A percentile compares a stretch with the other conserved stretches of the same genome.
Conservation (phyloP, 2,888 invertebrate genomes). For the Acleris sparsana region DNA sequence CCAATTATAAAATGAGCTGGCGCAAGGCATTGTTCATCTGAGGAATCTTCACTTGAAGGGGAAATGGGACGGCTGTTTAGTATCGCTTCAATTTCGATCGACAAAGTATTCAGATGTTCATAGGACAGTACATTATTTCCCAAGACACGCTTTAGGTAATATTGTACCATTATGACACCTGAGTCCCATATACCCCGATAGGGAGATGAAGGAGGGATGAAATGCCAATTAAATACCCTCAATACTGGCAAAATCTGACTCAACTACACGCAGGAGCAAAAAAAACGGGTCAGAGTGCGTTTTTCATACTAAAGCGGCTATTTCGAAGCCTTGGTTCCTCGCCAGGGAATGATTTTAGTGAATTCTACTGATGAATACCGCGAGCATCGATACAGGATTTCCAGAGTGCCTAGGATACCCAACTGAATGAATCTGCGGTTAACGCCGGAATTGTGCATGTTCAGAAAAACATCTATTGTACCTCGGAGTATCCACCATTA, state of each 20-base stretch:
- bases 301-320: no score
- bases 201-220: neutral
- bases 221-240: constrained; percentile 9
- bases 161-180: constrained; percentile 33
- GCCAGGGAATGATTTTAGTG: no score
- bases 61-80: constrained; percentile 38
- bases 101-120: constrained; percentile 38
- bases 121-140: constrained; percentile 35
- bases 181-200: constrained; percentile 13
- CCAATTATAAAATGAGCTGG: constrained; percentile 37
- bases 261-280: no score
- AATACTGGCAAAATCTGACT: neutral
- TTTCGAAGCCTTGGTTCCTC: no score
- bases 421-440: no score
- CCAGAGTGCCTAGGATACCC: no score
- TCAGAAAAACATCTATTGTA: no score
- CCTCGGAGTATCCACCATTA: no score
- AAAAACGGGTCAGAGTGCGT: no score
- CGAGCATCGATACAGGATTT: no score
- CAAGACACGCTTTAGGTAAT: constrained; percentile 30
- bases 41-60: constrained; percentile 36
- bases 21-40: constrained; percentile 35
- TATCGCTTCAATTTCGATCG: constrained; percentile 38
- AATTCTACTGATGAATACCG: no score
- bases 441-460: no score